Base-by-base conservation (phyloP, 1,140 invertebrate genomes). In the Bilobella aurantiaca region DNA sequence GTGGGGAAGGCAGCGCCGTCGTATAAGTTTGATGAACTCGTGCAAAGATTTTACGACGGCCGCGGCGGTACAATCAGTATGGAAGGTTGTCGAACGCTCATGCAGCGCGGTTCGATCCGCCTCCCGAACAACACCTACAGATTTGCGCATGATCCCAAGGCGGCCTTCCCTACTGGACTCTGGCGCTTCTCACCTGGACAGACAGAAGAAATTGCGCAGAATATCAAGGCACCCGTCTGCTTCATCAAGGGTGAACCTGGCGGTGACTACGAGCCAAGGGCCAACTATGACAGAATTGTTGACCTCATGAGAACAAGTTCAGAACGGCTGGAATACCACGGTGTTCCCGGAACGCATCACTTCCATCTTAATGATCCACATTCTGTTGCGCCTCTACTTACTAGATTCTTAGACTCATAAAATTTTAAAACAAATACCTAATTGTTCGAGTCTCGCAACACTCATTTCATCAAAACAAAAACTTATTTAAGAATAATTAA, bases 361-460 rank as follows among this genome's bases (percentile, higher is more conserved):
- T 72, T 78, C 25, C 78, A 79, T 67, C 64, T 79, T 53, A 78
- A 76, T 59, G 69, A 77, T 63, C 77, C 78, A 14, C 65, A 75
- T 59, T 60, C 61, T 25, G 65, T 79, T 30, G 73, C 75, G 14
- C 73, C 74, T 25, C 60, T 73, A 30, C 69, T 78, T 61, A 74
- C 74, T 65, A 67, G 73, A 28, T 78, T 77, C 65, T 42, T 78
- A n/a, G 64, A 28, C 23, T 56, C 29, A 42, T 53, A 53, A 53
- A 42, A 42, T n/a, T n/a, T n/a, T n/a, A n/a, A n/a, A n/a, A n/a
- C n/a, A n/a, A n/a, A n/a, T n/a, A n/a, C n/a, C n/a, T n/a, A n/a
- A n/a, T n/a, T n/a, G n/a, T n/a, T n/a, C n/a, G n/a, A n/a, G n/a
- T n/a, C n/a, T n/a, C n/a, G n/a, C n/a, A n/a, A n/a, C n/a, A n/a